Evolutionary conservation across 2,888 invertebrate species (phyloP).

Genomic region (Masnerella sp.): DNA sequence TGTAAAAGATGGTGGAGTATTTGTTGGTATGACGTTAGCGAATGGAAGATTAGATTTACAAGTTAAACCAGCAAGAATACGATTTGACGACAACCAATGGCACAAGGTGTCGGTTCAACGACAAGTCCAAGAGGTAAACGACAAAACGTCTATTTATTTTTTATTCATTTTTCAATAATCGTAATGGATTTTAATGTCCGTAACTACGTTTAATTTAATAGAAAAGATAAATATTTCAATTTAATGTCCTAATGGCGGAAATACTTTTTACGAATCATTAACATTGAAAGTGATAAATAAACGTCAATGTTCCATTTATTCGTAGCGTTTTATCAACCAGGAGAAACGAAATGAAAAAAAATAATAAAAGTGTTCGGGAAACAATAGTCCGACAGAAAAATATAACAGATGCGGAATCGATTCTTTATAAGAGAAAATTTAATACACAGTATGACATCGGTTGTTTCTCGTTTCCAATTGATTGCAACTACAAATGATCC

Average conservation of each 20-base stretch:
- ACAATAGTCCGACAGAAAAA: constrained; percentile 35
- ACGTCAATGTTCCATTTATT: constrained; percentile 41
- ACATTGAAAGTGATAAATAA: constrained; percentile 35
- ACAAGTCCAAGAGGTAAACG: constrained; percentile 91
- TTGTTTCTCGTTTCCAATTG: constrained; percentile 19
- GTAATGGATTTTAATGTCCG: no score
- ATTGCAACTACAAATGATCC: constrained; percentile 3
- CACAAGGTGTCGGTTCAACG: constrained; percentile 94
- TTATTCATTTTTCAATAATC: no score
- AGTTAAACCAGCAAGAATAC: constrained; percentile 90
- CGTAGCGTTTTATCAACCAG: constrained; percentile 26
- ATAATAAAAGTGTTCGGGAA: constrained; percentile 20
- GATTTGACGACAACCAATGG: constrained; percentile 98
- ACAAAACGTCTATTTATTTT: no score
- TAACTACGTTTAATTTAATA: no score
- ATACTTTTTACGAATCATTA: no score
- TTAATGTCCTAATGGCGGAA: no score
- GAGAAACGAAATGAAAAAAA: constrained; percentile 32
- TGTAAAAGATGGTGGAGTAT: constrained; percentile 92
- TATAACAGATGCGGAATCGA: constrained; percentile 41
- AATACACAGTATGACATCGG: constrained; percentile 16
- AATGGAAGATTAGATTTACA: constrained; percentile 94
- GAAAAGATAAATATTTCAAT: no score
- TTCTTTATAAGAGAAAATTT: constrained; percentile 18
- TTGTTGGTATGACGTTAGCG: constrained; percentile 92